Conservation (phyloP, 2,113 vertebrate species). For the Clupea harengus region DNA sequence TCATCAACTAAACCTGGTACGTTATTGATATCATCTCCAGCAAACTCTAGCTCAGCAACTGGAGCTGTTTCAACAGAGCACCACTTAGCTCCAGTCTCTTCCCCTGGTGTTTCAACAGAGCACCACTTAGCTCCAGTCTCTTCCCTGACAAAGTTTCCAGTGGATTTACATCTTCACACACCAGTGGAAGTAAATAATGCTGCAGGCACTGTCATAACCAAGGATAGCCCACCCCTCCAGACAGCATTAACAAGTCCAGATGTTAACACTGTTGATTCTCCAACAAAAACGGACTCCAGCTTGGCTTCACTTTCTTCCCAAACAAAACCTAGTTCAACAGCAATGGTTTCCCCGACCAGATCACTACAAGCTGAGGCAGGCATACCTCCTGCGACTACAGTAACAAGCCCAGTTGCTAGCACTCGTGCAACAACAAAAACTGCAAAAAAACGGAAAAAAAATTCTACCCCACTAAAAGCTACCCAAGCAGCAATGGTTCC, state of each 20-base stretch:
- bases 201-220: slow-evolving; percentile 30
- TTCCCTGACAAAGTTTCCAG: neutral
- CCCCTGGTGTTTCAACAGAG: neutral
- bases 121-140: neutral
- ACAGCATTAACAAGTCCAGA: neutral
- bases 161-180: neutral
- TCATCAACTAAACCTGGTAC: neutral
- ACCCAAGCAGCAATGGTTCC: neutral
- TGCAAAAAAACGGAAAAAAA: too few species aligned
- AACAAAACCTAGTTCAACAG: neutral
- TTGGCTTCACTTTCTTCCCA: neutral
- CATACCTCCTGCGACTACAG: neutral
- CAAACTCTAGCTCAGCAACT: neutral
- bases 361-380: neutral
- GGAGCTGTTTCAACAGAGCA: neutral
- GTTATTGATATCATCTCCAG: neutral
- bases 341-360: neutral
- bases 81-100: neutral
- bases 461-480: neutral
- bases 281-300: neutral
- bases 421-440: neutral
- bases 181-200: slow-evolving; percentile 21
- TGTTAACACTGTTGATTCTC: neutral
- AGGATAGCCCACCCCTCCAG: neutral
- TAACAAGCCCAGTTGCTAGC: neutral